Evolutionary conservation across 2,888 invertebrate genomes (phyloP), one percentile per base, ranked within the genome.

Genomic region (Apodemia hepburni): DNA sequence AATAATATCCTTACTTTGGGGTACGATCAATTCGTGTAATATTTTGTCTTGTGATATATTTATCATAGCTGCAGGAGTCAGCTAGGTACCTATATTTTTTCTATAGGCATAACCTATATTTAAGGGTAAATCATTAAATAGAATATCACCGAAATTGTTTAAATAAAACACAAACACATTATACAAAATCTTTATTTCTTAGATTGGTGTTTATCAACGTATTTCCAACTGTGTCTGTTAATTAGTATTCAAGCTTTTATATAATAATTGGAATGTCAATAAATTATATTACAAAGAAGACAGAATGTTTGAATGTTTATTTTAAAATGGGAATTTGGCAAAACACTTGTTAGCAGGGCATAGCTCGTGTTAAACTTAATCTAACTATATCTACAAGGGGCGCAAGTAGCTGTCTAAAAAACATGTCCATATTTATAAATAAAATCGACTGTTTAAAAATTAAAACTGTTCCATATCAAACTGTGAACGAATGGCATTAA

Each of bases 201-300:
- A 27, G 27, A 68, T 65, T 66, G 64, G 68, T 69, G 66, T 72
- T 71, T 68, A 59, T 45, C 59, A 59, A 38, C 45, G 27, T 38
- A 8, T 22, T n/a, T 59, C n/a, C 38, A 61, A 22, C 17, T 51
- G 49, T 49, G 22, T 51, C 51, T 54, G 15, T 54, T 54, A 27
- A 54, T 54, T 22, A 15, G 27, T 54, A 54, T 54, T 22, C 45
- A 45, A 27, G 42, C 61, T 61, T 61, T 58, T 38, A 61, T 22
- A 35, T 47, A 42, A 42, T 42, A 59, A 63, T 58, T 63, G 63
- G 63, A 63, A 63, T 63, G 63, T 63, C 15, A 58, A 58, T 18
- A 63, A 60, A 60, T 18, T 18, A 22, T 60, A 27, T 27, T 47
- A 60, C 1, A 47, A 47, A 59, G 15, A n/a, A 11, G 22, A 51